A percentile compares a stretch with the other conserved stretches of the same genome.
phyloP scores from a whole-genome alignment of 2,797 vertebrate genomes.

The Erethizon dorsatum region DNA sequence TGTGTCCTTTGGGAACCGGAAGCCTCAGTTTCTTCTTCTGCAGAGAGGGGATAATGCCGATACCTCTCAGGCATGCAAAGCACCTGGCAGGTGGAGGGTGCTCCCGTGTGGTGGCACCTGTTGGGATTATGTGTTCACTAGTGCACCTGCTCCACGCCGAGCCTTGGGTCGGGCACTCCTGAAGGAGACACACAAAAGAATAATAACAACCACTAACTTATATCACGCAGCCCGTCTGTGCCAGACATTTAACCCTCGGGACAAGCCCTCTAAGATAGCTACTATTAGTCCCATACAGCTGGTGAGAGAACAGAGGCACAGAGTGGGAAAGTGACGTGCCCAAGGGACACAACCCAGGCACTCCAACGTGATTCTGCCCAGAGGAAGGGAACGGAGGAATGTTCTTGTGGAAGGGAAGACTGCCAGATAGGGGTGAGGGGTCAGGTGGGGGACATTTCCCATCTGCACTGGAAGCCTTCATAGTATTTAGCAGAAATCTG shows the following conservation, averaged over 20 bases:
- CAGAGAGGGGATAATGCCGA: not conserved
- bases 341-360: not conserved
- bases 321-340: not conserved
- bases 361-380: accelerated
- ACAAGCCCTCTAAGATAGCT: not conserved
- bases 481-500: not conserved
- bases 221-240: not conserved
- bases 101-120: not conserved
- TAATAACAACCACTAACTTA: not conserved
- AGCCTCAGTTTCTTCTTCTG: not conserved
- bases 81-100: not conserved
- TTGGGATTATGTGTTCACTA: not conserved
- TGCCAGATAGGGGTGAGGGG: not conserved
- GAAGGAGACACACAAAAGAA: not conserved
- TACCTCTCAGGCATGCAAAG: not conserved
- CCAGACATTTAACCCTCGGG: not conserved
- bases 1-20: not conserved
- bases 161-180: not conserved
- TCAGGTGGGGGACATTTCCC: not conserved
- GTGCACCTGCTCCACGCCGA: not conserved
- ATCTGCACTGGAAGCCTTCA: not conserved
- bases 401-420: not conserved
- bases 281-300: accelerated
- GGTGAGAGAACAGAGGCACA: not conserved
- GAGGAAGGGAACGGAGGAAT: not conserved